phyloP scores from a whole-genome alignment of 1,140 invertebrate species.

The Caenorhabditis tropicalis region DNA sequence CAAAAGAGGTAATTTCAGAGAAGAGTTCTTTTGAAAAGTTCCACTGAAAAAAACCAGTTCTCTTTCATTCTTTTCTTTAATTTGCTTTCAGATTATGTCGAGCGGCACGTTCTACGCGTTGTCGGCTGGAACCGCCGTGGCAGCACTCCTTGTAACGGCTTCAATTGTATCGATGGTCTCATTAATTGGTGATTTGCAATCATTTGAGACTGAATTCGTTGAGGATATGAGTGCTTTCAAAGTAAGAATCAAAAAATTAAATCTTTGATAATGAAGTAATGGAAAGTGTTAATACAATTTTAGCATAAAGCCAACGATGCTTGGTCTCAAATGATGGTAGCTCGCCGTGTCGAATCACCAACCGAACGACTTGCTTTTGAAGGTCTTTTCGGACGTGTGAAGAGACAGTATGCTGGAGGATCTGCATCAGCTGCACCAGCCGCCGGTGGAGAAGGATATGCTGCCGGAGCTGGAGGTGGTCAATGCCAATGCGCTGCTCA shows the following conservation, averaged over 20 bases:
- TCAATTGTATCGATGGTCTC: constrained; percentile 11
- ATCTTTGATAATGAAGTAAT: not conserved
- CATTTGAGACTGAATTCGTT: constrained; percentile 13
- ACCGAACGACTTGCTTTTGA: not conserved
- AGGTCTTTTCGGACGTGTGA: constrained; percentile 23
- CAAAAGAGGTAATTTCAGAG: not conserved
- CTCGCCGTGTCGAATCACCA: not conserved
- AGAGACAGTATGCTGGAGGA: constrained; percentile 29
- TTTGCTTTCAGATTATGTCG: constrained; percentile 22
- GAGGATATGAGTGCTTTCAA: constrained; percentile 23
- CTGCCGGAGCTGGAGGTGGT: constrained; percentile 7
- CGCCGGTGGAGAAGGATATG: not conserved
- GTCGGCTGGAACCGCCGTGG: constrained; percentile 37
- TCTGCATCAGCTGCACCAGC: not conserved
- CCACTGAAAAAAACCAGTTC: not conserved
- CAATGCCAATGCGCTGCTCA: constrained; percentile 46
- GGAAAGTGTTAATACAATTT: not conserved
- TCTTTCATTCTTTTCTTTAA: not conserved
- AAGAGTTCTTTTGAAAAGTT: not conserved
- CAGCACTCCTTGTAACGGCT: constrained; percentile 3
- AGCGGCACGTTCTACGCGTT: constrained; percentile 37
- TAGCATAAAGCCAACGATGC: constrained; percentile 32
- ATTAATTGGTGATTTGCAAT: constrained; percentile 1
- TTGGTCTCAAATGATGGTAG: constrained; percentile 25
- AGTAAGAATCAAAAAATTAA: not conserved